These are phyloP conservation scores for Bombycilla garrulus DNA, from an alignment of 2,113 vertebrate genomes.

Conservation along the genomic window DNA sequence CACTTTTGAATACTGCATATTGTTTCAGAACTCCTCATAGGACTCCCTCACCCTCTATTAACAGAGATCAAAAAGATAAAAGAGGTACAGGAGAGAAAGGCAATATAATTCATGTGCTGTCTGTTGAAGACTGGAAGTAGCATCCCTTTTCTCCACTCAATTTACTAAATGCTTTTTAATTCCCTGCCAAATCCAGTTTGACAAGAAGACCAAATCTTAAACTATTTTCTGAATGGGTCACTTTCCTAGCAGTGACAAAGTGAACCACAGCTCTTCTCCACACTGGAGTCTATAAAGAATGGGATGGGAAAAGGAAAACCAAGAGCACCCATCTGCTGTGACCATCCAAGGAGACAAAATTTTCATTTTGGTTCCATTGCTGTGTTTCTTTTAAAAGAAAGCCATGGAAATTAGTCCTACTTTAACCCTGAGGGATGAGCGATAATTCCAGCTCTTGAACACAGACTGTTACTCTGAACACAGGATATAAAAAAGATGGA, in stretches of 20 bases:
- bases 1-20: background rate
- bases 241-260: background rate
- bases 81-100: background rate
- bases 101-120: accelerated
- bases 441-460: background rate
- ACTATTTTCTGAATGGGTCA: background rate
- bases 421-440: background rate
- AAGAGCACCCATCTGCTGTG: background rate
- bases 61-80: background rate
- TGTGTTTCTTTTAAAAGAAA: background rate
- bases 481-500: background rate
- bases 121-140: background rate
- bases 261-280: background rate
- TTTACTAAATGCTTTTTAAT: background rate
- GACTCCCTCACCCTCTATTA: background rate
- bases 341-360: background rate
- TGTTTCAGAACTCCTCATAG: background rate
- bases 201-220: background rate
- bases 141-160: background rate
- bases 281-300: background rate
- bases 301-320: background rate
- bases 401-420: background rate
- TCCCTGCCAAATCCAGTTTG: background rate
- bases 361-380: background rate
- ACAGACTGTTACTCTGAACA: background rate